phyloP scores from a whole-genome alignment of 2,888 invertebrate species.

The Microchrysa polita region DNA sequence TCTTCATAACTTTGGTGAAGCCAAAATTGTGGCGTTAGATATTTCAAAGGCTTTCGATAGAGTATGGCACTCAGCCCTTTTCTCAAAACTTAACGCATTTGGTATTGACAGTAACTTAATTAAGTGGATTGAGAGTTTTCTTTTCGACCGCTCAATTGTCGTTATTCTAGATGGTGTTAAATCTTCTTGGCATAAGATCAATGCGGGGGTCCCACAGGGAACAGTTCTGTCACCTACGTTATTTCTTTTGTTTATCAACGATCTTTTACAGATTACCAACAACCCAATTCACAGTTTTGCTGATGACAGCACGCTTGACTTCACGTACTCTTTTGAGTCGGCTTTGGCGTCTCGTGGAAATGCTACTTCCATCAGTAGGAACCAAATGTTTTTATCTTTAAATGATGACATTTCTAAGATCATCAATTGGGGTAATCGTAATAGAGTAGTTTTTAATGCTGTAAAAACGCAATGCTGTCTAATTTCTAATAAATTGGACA shows the following conservation, averaged over 20 bases:
- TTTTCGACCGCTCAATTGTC: background rate
- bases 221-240: background rate
- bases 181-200: background rate
- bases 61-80: background rate
- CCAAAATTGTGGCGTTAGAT: background rate
- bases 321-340: background rate
- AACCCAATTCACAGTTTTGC: too few relatives aligned
- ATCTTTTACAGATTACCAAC: background rate
- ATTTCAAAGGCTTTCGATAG: constrained; percentile 5
- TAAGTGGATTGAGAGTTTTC: background rate
- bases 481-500: background rate
- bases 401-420: background rate
- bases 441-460: background rate
- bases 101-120: background rate
- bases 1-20: background rate
- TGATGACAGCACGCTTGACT: too few relatives aligned
- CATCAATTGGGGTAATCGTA: background rate
- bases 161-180: background rate
- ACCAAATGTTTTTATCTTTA: background rate
- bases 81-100: background rate
- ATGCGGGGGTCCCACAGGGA: background rate
- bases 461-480: background rate
- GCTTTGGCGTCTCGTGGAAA: background rate
- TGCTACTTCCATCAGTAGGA: background rate
- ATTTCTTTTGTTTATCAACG: background rate